phyloP scores from a whole-genome alignment of 1,140 invertebrate species.

The Lepidurus packardi region DNA sequence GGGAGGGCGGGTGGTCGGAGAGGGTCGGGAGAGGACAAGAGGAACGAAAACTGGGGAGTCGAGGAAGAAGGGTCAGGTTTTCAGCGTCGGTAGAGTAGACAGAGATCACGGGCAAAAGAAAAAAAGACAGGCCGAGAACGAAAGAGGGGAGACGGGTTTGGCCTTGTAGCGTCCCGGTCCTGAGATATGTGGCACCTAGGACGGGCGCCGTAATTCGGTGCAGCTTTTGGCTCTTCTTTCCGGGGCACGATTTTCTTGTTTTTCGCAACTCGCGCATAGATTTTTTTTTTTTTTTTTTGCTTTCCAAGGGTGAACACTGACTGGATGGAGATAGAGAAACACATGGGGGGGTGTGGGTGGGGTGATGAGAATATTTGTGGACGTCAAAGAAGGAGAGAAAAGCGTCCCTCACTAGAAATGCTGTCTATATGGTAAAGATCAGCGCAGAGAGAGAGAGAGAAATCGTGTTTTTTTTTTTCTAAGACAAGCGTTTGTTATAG shows the following conservation, averaged over 20 bases:
- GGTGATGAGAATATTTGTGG: conserved; percentile 22
- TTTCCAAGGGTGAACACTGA: too few species aligned
- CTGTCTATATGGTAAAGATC: background rate
- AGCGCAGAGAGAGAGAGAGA: background rate
- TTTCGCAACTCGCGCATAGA: background rate
- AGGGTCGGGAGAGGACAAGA: background rate
- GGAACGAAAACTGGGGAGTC: background rate
- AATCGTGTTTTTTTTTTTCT: background rate
- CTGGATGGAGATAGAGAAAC: too few species aligned
- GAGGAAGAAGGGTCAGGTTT: background rate
- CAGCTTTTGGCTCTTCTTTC: conserved; percentile 7
- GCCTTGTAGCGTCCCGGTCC: background rate
- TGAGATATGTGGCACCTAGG: conserved; percentile 17
- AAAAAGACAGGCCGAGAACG: background rate
- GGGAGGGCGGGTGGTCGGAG: background rate
- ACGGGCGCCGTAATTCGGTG: background rate
- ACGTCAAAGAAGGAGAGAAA: conserved; percentile 1
- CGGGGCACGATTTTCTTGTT: background rate
- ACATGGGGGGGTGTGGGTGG: background rate
- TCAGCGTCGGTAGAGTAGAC: too few species aligned
- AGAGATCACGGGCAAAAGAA: background rate
- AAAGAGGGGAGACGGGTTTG: background rate
- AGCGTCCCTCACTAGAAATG: background rate
- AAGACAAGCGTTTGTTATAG: too few species aligned
- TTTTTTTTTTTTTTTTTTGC: background rate